phyloP scores from a whole-genome alignment of 1,140 invertebrate species.

The Solenopsis invicta region DNA sequence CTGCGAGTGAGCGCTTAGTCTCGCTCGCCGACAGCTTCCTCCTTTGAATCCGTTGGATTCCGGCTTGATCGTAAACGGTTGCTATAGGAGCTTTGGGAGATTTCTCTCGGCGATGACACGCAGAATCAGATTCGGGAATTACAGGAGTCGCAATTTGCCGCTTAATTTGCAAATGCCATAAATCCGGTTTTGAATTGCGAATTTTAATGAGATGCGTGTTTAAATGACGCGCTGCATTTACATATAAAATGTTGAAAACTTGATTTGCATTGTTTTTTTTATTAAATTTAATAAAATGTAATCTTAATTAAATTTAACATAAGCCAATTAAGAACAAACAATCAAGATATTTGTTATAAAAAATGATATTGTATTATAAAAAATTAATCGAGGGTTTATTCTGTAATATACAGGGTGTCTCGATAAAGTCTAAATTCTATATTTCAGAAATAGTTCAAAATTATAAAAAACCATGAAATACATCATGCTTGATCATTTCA shows the following conservation, averaged over 20 bases:
- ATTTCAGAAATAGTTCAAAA: no score
- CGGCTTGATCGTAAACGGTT: constrained; percentile 40
- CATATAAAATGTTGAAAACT: not conserved
- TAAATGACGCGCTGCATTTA: constrained; percentile 16
- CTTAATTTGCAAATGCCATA: constrained; percentile 13
- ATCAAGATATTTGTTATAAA: not conserved
- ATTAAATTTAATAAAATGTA: not conserved
- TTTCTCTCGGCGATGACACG: constrained; percentile 38
- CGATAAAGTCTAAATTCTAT: no score
- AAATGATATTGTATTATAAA: no score
- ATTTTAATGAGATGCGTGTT: constrained; percentile 1
- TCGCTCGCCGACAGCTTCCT: constrained; percentile 59
- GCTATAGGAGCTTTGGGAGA: not conserved
- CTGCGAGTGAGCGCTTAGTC: constrained; percentile 54
- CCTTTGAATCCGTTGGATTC: constrained; percentile 37
- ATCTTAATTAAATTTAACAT: not conserved
- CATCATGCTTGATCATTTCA: no score
- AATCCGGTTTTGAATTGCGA: constrained; percentile 25
- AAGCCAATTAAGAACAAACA: not conserved
- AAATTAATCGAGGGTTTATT: not conserved
- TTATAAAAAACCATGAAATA: no score
- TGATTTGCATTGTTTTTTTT: not conserved
- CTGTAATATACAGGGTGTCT: not conserved
- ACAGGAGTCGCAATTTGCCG: constrained; percentile 41
- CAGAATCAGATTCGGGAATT: constrained; percentile 49